Evolutionary conservation across 2,113 vertebrate genomes (phyloP).

Genomic region (Brachypteracias leptosomus): DNA sequence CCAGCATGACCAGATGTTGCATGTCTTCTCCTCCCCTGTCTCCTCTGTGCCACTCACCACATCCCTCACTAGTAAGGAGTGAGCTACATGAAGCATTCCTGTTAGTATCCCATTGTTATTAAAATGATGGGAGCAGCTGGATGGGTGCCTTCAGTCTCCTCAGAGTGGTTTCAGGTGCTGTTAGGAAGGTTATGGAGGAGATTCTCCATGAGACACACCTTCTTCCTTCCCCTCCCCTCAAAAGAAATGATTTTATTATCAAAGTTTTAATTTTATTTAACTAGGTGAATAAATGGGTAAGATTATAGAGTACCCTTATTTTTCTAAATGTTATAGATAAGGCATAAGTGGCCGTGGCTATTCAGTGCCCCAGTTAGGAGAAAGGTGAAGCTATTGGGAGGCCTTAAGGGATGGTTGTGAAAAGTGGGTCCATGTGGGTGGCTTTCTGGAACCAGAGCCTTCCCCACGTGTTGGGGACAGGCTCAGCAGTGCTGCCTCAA

Average conservation of each 20-base stretch:
- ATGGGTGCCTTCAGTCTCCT: neutral
- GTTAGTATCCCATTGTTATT: neutral
- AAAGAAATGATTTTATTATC: neutral
- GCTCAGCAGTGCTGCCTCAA: neutral
- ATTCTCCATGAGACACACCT: neutral
- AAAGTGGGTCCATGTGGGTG: neutral
- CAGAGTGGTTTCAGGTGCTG: neutral
- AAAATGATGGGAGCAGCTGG: neutral
- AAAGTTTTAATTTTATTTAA: neutral
- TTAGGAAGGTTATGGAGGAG: neutral
- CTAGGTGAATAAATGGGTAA: neutral
- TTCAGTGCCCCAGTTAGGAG: neutral
- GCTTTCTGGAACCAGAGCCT: neutral
- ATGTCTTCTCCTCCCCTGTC: neutral
- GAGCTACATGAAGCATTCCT: neutral
- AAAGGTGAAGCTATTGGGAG: neutral
- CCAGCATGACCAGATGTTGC: fast-evolving
- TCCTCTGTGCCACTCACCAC: neutral
- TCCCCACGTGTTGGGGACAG: neutral
- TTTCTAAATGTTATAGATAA: neutral
- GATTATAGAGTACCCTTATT: neutral
- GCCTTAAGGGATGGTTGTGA: neutral
- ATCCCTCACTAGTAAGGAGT: neutral
- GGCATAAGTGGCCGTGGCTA: neutral
- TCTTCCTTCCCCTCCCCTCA: neutral